phyloP scores from a whole-genome alignment of 2,797 vertebrate genomes.

The Channallabes apus region DNA sequence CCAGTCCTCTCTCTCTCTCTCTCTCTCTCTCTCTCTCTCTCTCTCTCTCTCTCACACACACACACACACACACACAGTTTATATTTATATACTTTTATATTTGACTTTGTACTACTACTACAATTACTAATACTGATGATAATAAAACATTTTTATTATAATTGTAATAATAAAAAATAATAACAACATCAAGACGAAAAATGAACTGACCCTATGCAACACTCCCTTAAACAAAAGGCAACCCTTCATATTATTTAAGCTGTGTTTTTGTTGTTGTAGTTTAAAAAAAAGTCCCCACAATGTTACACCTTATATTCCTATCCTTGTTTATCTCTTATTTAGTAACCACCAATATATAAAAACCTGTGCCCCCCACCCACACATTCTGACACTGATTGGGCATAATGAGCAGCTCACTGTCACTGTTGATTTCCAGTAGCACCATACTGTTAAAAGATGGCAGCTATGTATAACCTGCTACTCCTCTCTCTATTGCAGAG shows the following conservation, averaged over 20 bases:
- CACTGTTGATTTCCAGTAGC: slow-evolving; percentile 76
- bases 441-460: slow-evolving; percentile 95
- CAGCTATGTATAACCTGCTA: slow-evolving; percentile 85
- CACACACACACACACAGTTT: background rate
- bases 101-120: background rate
- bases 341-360: background rate
- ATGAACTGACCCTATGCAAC: background rate
- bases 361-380: background rate
- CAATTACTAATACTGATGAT: background rate
- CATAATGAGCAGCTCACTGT: slow-evolving; percentile 80
- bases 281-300: background rate
- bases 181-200: background rate
- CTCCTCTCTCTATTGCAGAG: slow-evolving; percentile 6
- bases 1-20: background rate
- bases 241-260: background rate
- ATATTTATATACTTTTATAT: background rate
- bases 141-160: background rate
- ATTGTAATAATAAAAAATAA: background rate
- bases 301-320: background rate
- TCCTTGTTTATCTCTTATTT: background rate
- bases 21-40: slow-evolving; percentile 17
- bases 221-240: background rate
- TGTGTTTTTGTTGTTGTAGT: background rate
- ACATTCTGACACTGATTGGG: slow-evolving; percentile 75
- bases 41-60: no score